Base-by-base conservation (phyloP, 2,797 vertebrate species). In the Aeoliscus strigatus region DNA sequence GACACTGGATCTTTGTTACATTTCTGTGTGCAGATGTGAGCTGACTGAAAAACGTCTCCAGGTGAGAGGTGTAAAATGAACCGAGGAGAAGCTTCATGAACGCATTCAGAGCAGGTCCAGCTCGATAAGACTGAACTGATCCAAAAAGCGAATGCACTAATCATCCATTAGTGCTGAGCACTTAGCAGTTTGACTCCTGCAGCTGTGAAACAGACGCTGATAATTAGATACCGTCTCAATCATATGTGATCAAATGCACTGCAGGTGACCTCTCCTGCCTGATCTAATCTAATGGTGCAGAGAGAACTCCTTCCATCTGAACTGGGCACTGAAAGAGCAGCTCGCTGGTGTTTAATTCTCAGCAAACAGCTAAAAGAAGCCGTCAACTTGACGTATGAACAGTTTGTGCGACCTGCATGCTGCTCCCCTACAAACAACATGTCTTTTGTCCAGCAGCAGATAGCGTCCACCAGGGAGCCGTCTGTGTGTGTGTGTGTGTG, bases 361-460 rank as follows among this genome's bases (percentile, higher is more conserved):
- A 70, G 24, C 24, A 10, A 48, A 60, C 51, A 44, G 39, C 13
- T 29, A 17, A 59, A 48, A 58, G 55, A 32, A 51, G 52, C 23
- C 40, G 21, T 53, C 43, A 55, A 44, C 42, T 53, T 24, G 54
- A 63, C 62, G 73, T 41, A 63, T 60, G 58, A 60, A 70, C 60
- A 57, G 62, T 75, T 43, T 57, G 23, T 68, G 62, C 53, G 63
- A 76, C 67, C 68, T 47, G 54, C 43, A 74, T 25, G 24, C 56
- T 57, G 42, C 50, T 61, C 35, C 14, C 30, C 2, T 53, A 60
- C 58, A 71, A 70, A 84, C 83, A 84, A 83, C 69, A 78, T 76
- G 49, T 75, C 81, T 79, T 87, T 88, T 87, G 84, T 87, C 68
- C 12, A 6, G 27, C 27, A 66, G 50, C 62, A 74, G 76, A 76